Percentiles rank a stretch among this genome's conserved stretches.
These are phyloP conservation scores for Caenorhabditis sp. DNA, from an alignment of 2,888 invertebrate genomes.

Conservation along the genomic window DNA sequence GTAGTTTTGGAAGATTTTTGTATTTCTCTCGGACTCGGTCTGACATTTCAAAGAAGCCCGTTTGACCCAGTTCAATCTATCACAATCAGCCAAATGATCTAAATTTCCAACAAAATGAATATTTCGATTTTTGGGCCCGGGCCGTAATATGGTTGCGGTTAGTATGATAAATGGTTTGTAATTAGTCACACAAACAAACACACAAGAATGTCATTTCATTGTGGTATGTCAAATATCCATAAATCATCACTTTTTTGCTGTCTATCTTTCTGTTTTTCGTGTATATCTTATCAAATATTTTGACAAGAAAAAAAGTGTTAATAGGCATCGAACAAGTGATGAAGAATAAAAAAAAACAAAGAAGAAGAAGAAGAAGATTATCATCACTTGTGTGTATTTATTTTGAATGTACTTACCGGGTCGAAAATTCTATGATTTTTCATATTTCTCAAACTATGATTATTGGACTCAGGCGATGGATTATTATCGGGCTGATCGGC, in stretches of 20 bases:
- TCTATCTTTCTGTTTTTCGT: background rate
- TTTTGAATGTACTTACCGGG: background rate
- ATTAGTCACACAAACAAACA: too few species aligned
- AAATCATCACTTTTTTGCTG: background rate
- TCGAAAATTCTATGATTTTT: constrained; percentile 29
- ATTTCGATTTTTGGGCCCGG: too few species aligned
- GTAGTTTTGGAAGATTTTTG: too few species aligned
- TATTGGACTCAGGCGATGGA: constrained; percentile 16
- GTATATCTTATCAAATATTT: background rate
- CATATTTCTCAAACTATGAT: constrained; percentile 35
- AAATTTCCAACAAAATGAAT: too few species aligned
- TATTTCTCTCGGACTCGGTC: too few species aligned
- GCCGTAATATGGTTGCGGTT: too few species aligned
- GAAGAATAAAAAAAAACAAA: background rate
- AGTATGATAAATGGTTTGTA: too few species aligned
- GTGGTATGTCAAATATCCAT: background rate
- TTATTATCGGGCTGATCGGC: constrained; percentile 21
- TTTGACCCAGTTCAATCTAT: too few species aligned
- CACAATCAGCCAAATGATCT: too few species aligned
- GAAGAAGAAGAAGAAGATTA: background rate
- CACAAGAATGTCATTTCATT: too few species aligned
- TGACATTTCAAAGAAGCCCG: too few species aligned
- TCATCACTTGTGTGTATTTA: background rate
- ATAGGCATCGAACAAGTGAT: background rate
- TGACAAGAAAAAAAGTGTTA: background rate